Evolutionary conservation across 2,888 invertebrate genomes (phyloP).

Genomic region (Noctua janthina): DNA sequence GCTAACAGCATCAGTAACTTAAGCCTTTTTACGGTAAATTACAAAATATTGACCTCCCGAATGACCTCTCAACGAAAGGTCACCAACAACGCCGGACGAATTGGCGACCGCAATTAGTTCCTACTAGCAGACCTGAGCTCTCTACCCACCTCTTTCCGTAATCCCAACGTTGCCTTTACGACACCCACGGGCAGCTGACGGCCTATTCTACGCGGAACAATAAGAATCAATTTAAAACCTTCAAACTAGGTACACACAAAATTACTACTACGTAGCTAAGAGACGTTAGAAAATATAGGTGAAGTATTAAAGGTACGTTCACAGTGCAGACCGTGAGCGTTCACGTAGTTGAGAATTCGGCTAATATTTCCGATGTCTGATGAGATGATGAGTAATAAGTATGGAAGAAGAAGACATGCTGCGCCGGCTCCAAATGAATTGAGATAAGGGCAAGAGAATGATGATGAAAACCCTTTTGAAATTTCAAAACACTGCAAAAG

Average conservation of each 20-base stretch:
- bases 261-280: slow-evolving; percentile 6
- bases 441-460: too few relatives aligned
- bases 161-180: slow-evolving; percentile 37
- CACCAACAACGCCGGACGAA: background rate
- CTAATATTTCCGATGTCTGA: background rate
- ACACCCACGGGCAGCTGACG: slow-evolving; percentile 12
- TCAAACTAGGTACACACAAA: slow-evolving; percentile 37
- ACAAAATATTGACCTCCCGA: background rate
- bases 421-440: too few relatives aligned
- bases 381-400: too few relatives aligned
- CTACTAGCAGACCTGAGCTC: slow-evolving; percentile 14
- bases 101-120: slow-evolving; percentile 13
- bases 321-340: background rate
- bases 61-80: background rate
- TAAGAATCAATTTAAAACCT: slow-evolving; percentile 54
- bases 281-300: slow-evolving; percentile 37
- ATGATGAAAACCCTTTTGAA: too few relatives aligned
- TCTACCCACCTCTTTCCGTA: background rate
- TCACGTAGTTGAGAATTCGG: background rate
- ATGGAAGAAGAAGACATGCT: too few relatives aligned
- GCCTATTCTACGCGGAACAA: slow-evolving; percentile 37
- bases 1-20: background rate
- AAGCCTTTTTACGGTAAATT: background rate
- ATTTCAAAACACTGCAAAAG: too few relatives aligned
- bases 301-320: background rate